Evolutionary conservation across 1,140 invertebrate genomes (phyloP).

Genomic region (Anthonomus grandis): DNA sequence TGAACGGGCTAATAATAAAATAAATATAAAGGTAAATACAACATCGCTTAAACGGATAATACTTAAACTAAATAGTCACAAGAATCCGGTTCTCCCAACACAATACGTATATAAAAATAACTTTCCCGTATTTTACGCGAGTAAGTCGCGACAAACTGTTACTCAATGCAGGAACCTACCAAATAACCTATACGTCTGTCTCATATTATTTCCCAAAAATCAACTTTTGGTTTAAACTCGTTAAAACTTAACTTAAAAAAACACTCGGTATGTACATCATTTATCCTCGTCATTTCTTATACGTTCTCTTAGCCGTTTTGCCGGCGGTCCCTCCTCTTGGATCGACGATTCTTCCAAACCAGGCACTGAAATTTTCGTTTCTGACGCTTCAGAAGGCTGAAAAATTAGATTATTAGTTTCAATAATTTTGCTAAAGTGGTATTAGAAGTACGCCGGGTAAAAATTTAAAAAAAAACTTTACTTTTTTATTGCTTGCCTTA

Average conservation of each 20-base stretch:
- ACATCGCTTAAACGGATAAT: too few relatives aligned
- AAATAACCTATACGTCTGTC: neutral
- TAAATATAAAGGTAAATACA: too few relatives aligned
- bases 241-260: constrained; percentile 19
- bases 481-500: too few relatives aligned
- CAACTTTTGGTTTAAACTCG: constrained; percentile 11
- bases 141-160: constrained; percentile 7
- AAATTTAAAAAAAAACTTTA: too few relatives aligned
- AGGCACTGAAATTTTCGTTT: constrained; percentile 70
- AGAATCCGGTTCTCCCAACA: too few relatives aligned
- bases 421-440: too few relatives aligned
- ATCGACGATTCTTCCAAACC: constrained; percentile 57
- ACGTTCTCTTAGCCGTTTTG: constrained; percentile 48
- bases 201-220: neutral
- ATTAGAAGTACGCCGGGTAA: too few relatives aligned
- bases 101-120: constrained; percentile 21
- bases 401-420: too few relatives aligned
- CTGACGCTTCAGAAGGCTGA: constrained; percentile 73
- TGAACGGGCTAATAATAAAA: too few relatives aligned
- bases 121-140: constrained; percentile 15
- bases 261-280: constrained; percentile 27
- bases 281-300: constrained; percentile 42
- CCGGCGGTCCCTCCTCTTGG: constrained; percentile 52
- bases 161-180: constrained; percentile 14
- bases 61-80: too few relatives aligned